A percentile compares a stretch with the other conserved stretches of the same genome.
phyloP scores from a whole-genome alignment of 2,888 invertebrate species.

The Barypeithes pellucidus region DNA sequence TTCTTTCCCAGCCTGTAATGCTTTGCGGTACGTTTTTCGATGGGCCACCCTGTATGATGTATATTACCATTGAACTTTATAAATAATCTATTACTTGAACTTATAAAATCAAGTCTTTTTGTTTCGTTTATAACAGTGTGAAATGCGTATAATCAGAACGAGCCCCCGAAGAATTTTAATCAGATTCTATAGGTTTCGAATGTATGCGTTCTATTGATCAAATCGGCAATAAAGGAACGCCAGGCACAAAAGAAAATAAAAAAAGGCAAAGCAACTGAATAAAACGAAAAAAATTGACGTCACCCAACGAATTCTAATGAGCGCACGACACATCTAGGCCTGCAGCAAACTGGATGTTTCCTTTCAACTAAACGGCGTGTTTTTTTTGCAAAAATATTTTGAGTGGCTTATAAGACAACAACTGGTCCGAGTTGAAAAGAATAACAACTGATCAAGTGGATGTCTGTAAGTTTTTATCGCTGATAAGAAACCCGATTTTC shows the following conservation, averaged over 20 bases:
- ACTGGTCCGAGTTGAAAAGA: conserved; percentile 7
- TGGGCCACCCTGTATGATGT: too few relatives aligned
- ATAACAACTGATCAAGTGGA: conserved; percentile 4
- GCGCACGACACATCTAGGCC: conserved; percentile 29
- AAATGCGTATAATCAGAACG: conserved; percentile 31
- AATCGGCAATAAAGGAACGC: conserved; percentile 42
- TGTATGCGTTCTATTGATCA: conserved; percentile 46
- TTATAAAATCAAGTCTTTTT: too few relatives aligned
- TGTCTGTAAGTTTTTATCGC: conserved; percentile 1
- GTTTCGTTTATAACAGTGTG: conserved; percentile 23
- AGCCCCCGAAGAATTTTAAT: conserved; percentile 43
- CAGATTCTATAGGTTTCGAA: conserved; percentile 39
- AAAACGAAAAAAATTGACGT: conserved; percentile 41
- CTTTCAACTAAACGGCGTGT: conserved; percentile 21
- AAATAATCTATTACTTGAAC: too few relatives aligned
- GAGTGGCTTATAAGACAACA: conserved; percentile 23
- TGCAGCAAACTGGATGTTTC: conserved; percentile 21
- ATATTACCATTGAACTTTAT: too few relatives aligned
- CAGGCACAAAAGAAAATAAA: conserved; percentile 39
- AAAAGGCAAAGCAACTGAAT: conserved; percentile 41
- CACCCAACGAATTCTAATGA: conserved; percentile 41
- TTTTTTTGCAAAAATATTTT: conserved; percentile 41
- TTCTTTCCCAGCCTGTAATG: too few relatives aligned
- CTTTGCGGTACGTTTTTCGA: too few relatives aligned
- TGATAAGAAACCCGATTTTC: conserved; percentile 5